These are phyloP conservation scores for Forbesichthys papilliferus DNA, from an alignment of 2,113 vertebrate species.

Conservation along the genomic window DNA sequence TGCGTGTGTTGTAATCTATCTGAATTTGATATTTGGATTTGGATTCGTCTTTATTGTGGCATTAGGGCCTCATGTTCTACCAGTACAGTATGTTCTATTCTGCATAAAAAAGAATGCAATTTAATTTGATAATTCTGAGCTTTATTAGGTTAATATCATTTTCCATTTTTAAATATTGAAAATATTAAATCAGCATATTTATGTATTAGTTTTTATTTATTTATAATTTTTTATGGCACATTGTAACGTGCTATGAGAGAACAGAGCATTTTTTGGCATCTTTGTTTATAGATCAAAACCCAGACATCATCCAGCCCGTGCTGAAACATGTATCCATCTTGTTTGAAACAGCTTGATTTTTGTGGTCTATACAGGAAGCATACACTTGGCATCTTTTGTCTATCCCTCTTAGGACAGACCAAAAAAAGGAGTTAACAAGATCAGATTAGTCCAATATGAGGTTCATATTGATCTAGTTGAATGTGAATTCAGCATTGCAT, in stretches of 20 bases:
- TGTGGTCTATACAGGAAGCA: neutral
- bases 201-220: neutral
- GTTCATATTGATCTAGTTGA: neutral
- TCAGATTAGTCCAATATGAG: slow-evolving; percentile 1
- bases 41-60: too few species aligned
- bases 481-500: neutral
- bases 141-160: too few species aligned
- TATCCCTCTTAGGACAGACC: neutral
- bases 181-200: neutral
- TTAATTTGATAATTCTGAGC: too few species aligned
- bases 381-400: neutral
- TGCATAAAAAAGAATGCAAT: too few species aligned
- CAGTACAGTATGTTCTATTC: too few species aligned
- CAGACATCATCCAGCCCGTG: neutral
- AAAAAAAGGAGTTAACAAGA: neutral
- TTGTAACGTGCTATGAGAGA: neutral
- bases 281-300: neutral
- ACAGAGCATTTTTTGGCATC: neutral
- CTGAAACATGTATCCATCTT: neutral
- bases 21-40: too few species aligned
- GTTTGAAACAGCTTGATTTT: neutral
- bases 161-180: neutral
- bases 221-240: neutral
- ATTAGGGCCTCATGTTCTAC: too few species aligned
- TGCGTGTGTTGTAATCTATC: too few species aligned